Evolutionary conservation across 2,113 vertebrate species (phyloP).

Genomic region (Neolamprologus fasciatus): DNA sequence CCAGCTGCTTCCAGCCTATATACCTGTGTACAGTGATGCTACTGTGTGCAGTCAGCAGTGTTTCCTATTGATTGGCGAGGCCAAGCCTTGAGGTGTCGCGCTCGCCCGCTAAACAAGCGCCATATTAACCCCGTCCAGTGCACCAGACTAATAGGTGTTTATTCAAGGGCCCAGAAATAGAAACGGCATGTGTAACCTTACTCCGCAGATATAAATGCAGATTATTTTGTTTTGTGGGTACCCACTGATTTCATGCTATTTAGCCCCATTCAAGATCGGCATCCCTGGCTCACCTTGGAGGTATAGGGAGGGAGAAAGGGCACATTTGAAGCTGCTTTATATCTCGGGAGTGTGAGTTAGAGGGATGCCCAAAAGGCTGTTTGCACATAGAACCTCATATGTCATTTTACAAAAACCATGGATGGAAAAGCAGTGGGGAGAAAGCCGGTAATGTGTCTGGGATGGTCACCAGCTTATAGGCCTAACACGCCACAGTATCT

Average conservation of each 20-base stretch:
- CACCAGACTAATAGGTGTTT: slow-evolving; percentile 60
- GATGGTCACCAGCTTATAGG: slow-evolving; percentile 26
- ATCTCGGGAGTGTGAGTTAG: slow-evolving; percentile 19
- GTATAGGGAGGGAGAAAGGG: slow-evolving; percentile 25
- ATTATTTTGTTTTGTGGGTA: slow-evolving; percentile 65
- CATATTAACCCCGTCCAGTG: slow-evolving; percentile 57
- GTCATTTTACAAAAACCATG: slow-evolving; percentile 47
- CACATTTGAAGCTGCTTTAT: slow-evolving; percentile 42
- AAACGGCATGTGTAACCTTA: slow-evolving; percentile 47
- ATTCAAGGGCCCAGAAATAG: slow-evolving; percentile 62
- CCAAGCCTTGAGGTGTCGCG: slow-evolving; percentile 51
- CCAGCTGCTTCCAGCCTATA: slow-evolving; percentile 7
- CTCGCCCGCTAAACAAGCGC: slow-evolving; percentile 51
- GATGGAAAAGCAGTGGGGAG: slow-evolving; percentile 31
- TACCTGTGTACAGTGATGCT: slow-evolving; percentile 37
- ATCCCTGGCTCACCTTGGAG: slow-evolving; percentile 32
- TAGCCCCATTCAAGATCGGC: slow-evolving; percentile 36
- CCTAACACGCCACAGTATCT: slow-evolving; percentile 34
- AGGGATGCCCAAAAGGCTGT: slow-evolving; percentile 45
- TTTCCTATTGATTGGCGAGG: slow-evolving; percentile 60
- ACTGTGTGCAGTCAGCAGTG: slow-evolving; percentile 28
- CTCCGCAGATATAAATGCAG: slow-evolving; percentile 56
- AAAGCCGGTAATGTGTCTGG: slow-evolving; percentile 17
- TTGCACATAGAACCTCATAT: slow-evolving; percentile 62
- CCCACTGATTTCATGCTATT: slow-evolving; percentile 56